Evolutionary conservation across 2,888 invertebrate species (phyloP).

Genomic region (Lottia scabra): DNA sequence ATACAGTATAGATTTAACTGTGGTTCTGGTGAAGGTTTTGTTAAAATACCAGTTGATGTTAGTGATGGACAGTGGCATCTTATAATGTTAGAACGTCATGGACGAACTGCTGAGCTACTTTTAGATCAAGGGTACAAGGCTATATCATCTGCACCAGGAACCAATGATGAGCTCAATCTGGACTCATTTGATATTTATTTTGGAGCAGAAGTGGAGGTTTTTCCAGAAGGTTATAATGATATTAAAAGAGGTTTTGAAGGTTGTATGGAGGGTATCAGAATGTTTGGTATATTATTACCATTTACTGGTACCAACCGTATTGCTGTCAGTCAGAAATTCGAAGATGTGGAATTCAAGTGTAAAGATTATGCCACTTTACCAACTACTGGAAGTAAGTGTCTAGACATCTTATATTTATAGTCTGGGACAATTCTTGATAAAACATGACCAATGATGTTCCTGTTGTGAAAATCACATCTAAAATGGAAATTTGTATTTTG

Average conservation of each 20-base stretch:
- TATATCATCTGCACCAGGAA: constrained; percentile 80
- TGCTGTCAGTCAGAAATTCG: constrained; percentile 66
- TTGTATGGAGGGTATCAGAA: constrained; percentile 88
- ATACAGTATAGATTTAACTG: constrained; percentile 92
- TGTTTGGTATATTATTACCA: constrained; percentile 82
- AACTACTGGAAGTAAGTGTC: background rate
- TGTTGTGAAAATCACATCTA: too few relatives aligned
- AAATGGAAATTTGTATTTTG: too few relatives aligned
- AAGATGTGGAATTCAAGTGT: constrained; percentile 68
- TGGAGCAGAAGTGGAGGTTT: constrained; percentile 80
- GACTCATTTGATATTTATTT: constrained; percentile 86
- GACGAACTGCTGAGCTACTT: constrained; percentile 82
- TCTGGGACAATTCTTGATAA: too few relatives aligned
- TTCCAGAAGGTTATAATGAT: constrained; percentile 56
- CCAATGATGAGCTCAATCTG: constrained; percentile 86
- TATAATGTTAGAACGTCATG: constrained; percentile 80
- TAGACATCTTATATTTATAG: too few relatives aligned
- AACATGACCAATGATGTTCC: too few relatives aligned
- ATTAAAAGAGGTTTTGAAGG: constrained; percentile 89
- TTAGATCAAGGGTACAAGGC: constrained; percentile 82
- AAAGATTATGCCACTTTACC: constrained; percentile 34
- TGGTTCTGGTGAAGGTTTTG: constrained; percentile 89
- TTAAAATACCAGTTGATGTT: constrained; percentile 82
- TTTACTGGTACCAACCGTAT: constrained; percentile 70
- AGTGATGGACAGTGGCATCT: constrained; percentile 89